A percentile compares a stretch with the other conserved stretches of the same genome.
Conservation (phyloP, 2,888 invertebrate genomes). For the Limulus polyphemus region DNA sequence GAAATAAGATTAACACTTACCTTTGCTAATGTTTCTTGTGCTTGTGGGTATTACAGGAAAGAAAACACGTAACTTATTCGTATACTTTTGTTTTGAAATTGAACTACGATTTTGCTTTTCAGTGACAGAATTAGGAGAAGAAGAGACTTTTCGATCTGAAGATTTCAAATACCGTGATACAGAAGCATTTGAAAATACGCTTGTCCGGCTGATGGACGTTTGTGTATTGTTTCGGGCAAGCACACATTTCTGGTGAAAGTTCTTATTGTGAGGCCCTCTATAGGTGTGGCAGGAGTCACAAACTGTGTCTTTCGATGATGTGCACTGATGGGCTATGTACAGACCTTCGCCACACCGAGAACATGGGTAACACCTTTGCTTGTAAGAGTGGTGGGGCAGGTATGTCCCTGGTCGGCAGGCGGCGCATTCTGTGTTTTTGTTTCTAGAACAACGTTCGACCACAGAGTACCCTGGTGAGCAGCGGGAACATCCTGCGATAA, state of each 20-base stretch:
- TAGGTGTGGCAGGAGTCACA: slow-evolving; percentile 25
- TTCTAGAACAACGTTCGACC: slow-evolving; percentile 10
- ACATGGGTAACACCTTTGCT: slow-evolving; percentile 19
- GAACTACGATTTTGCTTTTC: too few relatives aligned
- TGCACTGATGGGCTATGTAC: slow-evolving; percentile 21
- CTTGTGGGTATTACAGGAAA: too few relatives aligned
- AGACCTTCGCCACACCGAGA: slow-evolving; percentile 21
- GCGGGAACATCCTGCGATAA: slow-evolving; percentile 6
- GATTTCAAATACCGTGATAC: too few relatives aligned
- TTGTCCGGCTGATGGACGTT: too few relatives aligned
- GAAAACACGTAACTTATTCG: too few relatives aligned
- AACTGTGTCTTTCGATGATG: slow-evolving; percentile 18
- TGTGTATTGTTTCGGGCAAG: not conserved
- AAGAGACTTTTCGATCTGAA: too few relatives aligned
- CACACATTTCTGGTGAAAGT: slow-evolving; percentile 17
- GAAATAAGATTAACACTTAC: too few relatives aligned
- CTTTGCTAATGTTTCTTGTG: too few relatives aligned
- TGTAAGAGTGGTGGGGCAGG: slow-evolving; percentile 16
- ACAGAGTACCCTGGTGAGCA: slow-evolving; percentile 22
- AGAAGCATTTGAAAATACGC: too few relatives aligned
- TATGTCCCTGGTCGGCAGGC: slow-evolving; percentile 20
- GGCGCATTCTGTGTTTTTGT: slow-evolving; percentile 18
- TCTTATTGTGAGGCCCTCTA: slow-evolving; percentile 17
- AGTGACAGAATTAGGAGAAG: too few relatives aligned
- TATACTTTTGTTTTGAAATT: too few relatives aligned